Evolutionary conservation across 2,113 vertebrate genomes (phyloP), one percentile per base, ranked within the genome.

Genomic region (Podarcis cretensis): DNA sequence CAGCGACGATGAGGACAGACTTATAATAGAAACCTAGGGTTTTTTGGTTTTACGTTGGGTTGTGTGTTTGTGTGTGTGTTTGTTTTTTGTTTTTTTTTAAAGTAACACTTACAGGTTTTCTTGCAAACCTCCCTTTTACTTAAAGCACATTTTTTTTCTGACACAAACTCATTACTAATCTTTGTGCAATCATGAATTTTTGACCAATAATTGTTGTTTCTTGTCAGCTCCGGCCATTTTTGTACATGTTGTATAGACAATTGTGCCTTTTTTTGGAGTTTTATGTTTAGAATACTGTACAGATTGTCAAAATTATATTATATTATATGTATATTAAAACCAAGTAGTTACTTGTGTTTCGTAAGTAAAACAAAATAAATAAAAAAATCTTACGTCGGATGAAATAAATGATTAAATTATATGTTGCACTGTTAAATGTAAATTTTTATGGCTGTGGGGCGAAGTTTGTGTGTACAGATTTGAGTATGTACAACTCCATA

Each of bases 161-260:
- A 98, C 97, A 97, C 98, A 95, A 96, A 97, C 92, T 97, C 97
- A 98, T 96, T 96, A 98, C 97, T 97, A 96, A 97, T 98, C 96
- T 98, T 98, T 66, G 98, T 99, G 99, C 99, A 99, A 99, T 99
- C 98, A 98, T 98, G 97, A 98, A 97, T 95, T 97, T 96, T 98
- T 96, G 98, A 99, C 98, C 98, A 99, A 99, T 98, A 97, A 97
- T 97, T 95, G 97, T 98, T 97, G 96, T 97, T 98, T 96, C 95
- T 96, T 97, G 98, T 98, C 97, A 95, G 95, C 96, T 98, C 97
- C 97, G 96, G 96, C 97, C 97, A 96, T 96, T 98, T 98, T 99
- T 99, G 98, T 99, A 99, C 96, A 99, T 99, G 98, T 99, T 99
- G 99, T 99, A 99, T 98, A 99, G 98, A 99, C 97, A 83, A 97